A percentile compares a stretch with the other conserved stretches of the same genome.
Conservation (phyloP, 2,797 vertebrate species). For the Distichodus sexfasciatus region DNA sequence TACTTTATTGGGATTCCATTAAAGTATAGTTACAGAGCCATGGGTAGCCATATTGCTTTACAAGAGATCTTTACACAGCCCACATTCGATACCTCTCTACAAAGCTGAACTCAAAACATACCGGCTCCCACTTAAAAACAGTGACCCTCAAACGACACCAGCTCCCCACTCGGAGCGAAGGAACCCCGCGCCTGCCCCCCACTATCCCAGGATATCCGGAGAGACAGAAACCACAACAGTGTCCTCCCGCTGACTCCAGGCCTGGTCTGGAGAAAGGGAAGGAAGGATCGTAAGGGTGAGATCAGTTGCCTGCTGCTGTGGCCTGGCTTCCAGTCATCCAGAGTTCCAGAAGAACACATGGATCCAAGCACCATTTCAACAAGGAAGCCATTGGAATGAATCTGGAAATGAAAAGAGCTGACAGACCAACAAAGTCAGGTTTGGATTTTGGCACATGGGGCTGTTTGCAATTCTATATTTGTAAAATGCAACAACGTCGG, state of each 20-base stretch:
- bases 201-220: constrained; percentile 33
- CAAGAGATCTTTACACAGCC: background rate
- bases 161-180: background rate
- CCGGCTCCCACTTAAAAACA: background rate
- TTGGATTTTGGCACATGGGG: too few relatives aligned
- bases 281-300: constrained; percentile 5
- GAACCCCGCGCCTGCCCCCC: constrained; percentile 9
- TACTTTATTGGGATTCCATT: too few relatives aligned
- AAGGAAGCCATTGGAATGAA: background rate
- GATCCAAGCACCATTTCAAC: constrained; percentile 3
- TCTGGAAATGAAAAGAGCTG: background rate
- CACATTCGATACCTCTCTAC: background rate
- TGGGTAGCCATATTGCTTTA: too few relatives aligned
- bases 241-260: constrained; percentile 7
- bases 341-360: background rate
- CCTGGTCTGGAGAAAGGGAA: background rate
- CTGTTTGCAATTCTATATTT: too few relatives aligned
- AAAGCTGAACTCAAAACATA: background rate
- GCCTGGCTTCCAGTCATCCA: background rate
- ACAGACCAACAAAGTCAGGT: too few relatives aligned
- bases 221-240: constrained; percentile 38
- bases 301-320: constrained; percentile 7
- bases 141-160: constrained; percentile 34
- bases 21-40: too few relatives aligned
- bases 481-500: too few relatives aligned